Percentiles rank a stretch among this genome's conserved stretches.
Conservation (phyloP, 2,113 vertebrate genomes). For the Halichoerus grypus region DNA sequence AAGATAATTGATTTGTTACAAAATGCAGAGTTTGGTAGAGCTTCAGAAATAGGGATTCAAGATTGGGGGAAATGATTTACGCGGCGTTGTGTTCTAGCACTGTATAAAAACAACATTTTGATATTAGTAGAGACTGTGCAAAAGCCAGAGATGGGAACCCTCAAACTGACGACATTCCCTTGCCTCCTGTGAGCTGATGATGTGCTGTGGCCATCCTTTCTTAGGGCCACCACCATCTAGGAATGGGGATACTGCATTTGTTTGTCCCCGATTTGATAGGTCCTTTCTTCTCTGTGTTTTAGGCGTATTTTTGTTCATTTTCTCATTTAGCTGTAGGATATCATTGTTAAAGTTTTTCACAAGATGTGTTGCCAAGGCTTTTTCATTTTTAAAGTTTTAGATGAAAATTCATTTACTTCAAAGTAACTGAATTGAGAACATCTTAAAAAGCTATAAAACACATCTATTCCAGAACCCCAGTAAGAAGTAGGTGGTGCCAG, state of each 20-base stretch:
- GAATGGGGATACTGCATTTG: no score
- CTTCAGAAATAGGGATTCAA: background rate
- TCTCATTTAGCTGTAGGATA: conserved; percentile 47
- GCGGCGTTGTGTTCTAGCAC: background rate
- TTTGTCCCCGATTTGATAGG: background rate
- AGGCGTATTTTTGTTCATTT: conserved; percentile 45
- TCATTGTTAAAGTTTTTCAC: conserved; percentile 49
- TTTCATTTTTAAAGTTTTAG: conserved; percentile 48
- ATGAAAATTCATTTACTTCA: conserved; percentile 59
- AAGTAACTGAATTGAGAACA: conserved; percentile 59
- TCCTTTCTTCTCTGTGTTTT: background rate
- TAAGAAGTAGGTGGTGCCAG: background rate
- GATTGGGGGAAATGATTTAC: background rate
- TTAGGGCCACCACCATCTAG: rapidly evolving
- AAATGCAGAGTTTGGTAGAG: background rate
- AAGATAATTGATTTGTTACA: background rate
- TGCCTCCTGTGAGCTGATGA: background rate
- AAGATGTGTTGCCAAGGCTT: conserved; percentile 13
- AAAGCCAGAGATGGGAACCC: background rate
- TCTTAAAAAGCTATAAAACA: background rate
- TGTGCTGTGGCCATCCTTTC: rapidly evolving
- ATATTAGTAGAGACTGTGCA: background rate
- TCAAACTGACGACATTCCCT: rapidly evolving
- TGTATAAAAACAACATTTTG: background rate
- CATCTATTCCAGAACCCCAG: background rate